phyloP scores from a whole-genome alignment of 2,113 vertebrate genomes.

The Myiopsitta monachus region DNA sequence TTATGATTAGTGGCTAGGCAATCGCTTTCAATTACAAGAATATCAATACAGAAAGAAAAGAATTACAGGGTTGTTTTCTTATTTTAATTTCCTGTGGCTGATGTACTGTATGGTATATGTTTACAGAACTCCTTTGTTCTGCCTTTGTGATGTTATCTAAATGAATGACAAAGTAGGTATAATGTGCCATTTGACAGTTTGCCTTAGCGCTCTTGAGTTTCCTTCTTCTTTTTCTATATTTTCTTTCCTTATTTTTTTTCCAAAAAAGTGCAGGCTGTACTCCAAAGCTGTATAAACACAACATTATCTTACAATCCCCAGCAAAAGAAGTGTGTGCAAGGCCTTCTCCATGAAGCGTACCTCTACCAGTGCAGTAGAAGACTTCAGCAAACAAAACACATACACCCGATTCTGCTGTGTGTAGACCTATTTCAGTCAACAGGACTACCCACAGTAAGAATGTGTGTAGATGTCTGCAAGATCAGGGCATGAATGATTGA shows the following conservation, averaged over 20 bases:
- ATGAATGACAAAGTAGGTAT: slow-evolving; percentile 75
- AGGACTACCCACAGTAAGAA: neutral
- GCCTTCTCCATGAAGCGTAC: neutral
- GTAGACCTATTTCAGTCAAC: neutral
- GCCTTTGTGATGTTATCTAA: slow-evolving; percentile 78
- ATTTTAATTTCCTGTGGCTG: slow-evolving; percentile 69
- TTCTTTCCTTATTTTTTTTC: neutral
- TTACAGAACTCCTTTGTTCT: slow-evolving; percentile 77
- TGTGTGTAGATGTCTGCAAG: neutral
- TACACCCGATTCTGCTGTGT: neutral
- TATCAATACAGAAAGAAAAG: slow-evolving; percentile 77
- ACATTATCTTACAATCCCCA: slow-evolving; percentile 78
- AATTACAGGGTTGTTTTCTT: slow-evolving; percentile 78
- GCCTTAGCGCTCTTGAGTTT: slow-evolving; percentile 74
- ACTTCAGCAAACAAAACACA: neutral
- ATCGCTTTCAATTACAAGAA: slow-evolving; percentile 62
- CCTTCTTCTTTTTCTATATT: slow-evolving; percentile 45
- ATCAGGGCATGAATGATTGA: neutral
- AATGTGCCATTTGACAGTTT: slow-evolving; percentile 78
- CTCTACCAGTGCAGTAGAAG: neutral
- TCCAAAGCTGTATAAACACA: slow-evolving; percentile 81
- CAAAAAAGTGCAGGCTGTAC: slow-evolving; percentile 62
- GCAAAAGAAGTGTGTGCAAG: slow-evolving; percentile 5
- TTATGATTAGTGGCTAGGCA: slow-evolving; percentile 65
- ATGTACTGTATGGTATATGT: slow-evolving; percentile 79